A percentile compares a stretch with the other conserved stretches of the same genome.
phyloP scores from a whole-genome alignment of 2,113 vertebrate genomes.

The Carlito syrichta region DNA sequence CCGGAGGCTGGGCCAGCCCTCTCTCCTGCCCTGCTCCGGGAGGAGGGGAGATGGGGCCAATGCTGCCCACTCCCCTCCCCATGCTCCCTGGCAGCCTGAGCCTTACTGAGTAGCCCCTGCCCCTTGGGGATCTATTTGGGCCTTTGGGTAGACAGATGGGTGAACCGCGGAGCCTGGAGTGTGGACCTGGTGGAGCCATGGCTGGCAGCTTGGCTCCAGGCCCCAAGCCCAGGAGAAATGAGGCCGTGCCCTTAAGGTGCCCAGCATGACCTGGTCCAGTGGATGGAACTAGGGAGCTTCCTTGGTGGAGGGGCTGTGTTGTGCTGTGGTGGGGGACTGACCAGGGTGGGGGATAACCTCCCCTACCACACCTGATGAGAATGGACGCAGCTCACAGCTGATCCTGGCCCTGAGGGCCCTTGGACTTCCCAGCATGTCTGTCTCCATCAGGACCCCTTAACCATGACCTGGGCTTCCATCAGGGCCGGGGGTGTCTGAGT shows the following conservation, averaged over 20 bases:
- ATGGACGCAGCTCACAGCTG: fast-evolving
- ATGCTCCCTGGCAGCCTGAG: background rate
- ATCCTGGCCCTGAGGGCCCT: background rate
- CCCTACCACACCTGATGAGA: too few relatives aligned
- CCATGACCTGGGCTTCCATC: background rate
- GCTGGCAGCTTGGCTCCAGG: background rate
- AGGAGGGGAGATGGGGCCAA: background rate
- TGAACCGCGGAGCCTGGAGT: background rate
- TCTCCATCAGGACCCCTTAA: background rate
- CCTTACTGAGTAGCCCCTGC: background rate
- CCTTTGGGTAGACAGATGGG: background rate
- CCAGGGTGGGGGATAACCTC: too few relatives aligned
- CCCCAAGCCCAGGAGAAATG: background rate
- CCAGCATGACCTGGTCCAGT: background rate
- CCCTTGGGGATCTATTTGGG: background rate
- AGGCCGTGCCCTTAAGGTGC: background rate
- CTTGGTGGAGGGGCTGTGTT: background rate
- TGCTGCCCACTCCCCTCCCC: background rate
- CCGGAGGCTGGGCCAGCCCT: slow-evolving; percentile 69
- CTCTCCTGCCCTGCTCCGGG: background rate
- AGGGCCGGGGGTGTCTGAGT: background rate
- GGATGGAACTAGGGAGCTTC: background rate
- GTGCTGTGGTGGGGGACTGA: background rate
- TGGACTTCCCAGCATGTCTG: background rate
- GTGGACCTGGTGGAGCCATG: too few relatives aligned